Evolutionary conservation across 2,797 vertebrate genomes (phyloP).

Genomic region (Sylvilagus floridanus): DNA sequence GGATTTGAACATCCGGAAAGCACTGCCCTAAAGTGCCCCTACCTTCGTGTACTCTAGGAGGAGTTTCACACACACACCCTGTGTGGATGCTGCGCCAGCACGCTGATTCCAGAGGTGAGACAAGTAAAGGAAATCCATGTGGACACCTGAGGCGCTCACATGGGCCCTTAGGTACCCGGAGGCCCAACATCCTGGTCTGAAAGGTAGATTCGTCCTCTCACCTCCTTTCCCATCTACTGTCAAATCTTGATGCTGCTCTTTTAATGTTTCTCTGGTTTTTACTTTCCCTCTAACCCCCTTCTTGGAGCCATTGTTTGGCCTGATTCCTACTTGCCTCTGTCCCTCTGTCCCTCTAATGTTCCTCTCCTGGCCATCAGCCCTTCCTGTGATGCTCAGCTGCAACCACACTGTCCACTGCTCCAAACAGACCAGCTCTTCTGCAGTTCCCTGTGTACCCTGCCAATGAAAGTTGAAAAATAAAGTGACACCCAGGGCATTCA

Average conservation of each 20-base stretch:
- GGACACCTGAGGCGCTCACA: not conserved
- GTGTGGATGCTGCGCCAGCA: fast-evolving
- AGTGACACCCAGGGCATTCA: not conserved
- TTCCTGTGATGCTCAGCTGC: not conserved
- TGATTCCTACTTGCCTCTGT: not conserved
- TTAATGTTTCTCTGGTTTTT: not conserved
- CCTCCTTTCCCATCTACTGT: not conserved
- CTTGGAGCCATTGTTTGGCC: not conserved
- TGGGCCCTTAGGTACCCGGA: not conserved
- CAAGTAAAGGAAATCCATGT: not conserved
- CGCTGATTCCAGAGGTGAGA: not conserved
- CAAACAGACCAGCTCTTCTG: not conserved
- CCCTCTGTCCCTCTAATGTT: not conserved
- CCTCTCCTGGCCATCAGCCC: not conserved
- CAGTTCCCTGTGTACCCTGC: not conserved
- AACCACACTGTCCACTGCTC: no score
- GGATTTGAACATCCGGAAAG: not conserved
- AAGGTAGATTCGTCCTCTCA: not conserved
- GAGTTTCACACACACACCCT: no score
- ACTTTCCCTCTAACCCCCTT: not conserved
- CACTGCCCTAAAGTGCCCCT: not conserved
- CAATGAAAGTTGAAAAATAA: not conserved
- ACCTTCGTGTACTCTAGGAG: not conserved
- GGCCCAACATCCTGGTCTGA: not conserved
- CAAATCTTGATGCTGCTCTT: not conserved